Evolutionary conservation across 2,113 vertebrate species (phyloP), one percentile per base, ranked within the genome.

Genomic region (Empidonax alnorum): DNA sequence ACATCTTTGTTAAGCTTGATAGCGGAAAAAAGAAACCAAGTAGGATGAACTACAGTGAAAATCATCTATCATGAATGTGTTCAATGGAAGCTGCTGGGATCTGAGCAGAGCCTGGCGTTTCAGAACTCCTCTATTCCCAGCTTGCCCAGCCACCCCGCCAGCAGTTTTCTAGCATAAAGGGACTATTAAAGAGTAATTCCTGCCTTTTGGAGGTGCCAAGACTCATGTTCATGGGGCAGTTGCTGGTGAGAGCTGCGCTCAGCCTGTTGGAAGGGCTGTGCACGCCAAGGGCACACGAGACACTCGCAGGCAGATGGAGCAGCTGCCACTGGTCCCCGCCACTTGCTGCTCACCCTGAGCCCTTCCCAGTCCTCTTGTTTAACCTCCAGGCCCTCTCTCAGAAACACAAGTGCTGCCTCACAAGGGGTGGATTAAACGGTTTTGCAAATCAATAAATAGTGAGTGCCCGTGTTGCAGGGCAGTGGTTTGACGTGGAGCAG

Each of bases 271-370:
- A 62, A 89, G 47, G 35, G 67, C 46, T 1, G 2, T 5, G 21
- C 28, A 35, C 0, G 0, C 49, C 3, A 2, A 11, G 49, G n/a
- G 49, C 12, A 24, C 21, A 14, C 0, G 2, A 78, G 55, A 27
- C 6, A 14, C 27, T 49, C 6, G 8, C 2, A 4, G 30, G 7
- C 58, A 52, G 58, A 25, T 0, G 6, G 53, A 37, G 31, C 53
- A 44, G 24, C 56, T 27, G 62, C 68, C 6, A 3, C 50, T 9
- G 1, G 42, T 7, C 12, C 0, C 49, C 50, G 39, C 28, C 79
- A 7, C 31, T 66, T 9, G n/a, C 66, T 2, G 6, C 63, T 37
- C 6, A 0, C 9, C 1, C 1, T 5, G 41, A 75, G 56, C 56
- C 42, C 37, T 52, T 46, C 44, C 73, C 39, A 4, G 30, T 6